Conservation (phyloP, 2,113 vertebrate species). For the Ictalurus punctatus region DNA sequence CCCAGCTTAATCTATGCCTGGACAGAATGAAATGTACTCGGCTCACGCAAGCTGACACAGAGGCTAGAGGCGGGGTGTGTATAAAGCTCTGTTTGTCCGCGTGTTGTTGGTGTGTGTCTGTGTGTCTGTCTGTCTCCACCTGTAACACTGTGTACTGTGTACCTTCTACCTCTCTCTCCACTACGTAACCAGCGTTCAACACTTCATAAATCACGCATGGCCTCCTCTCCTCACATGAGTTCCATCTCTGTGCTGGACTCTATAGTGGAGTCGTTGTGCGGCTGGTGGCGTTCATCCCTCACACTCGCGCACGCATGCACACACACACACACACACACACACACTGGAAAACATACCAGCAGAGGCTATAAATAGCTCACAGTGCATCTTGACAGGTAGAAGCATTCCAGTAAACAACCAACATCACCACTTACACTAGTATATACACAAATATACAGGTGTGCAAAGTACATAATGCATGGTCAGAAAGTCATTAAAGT, state of each 20-base stretch:
- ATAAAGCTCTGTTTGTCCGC: constrained; percentile 26
- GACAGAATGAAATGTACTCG: constrained; percentile 19
- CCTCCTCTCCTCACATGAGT: constrained; percentile 66
- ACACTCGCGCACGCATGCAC: not conserved
- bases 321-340: not conserved
- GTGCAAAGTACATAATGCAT: not conserved
- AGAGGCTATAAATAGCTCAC: constrained; percentile 11
- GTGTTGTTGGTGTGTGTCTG: constrained; percentile 38
- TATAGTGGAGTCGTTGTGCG: constrained; percentile 60
- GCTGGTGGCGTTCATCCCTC: not conserved
- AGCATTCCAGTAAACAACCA: constrained; percentile 10
- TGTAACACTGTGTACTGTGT: constrained; percentile 69
- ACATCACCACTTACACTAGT: not conserved
- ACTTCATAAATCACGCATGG: constrained; percentile 75
- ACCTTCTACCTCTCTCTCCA: constrained; percentile 61
- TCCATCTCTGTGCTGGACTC: constrained; percentile 56
- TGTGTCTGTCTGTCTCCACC: constrained; percentile 59
- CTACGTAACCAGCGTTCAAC: constrained; percentile 69
- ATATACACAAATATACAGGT: not conserved
- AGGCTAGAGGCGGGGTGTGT: constrained; percentile 46
- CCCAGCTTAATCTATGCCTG: not conserved
- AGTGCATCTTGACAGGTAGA: constrained; percentile 6
- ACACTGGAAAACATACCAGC: constrained; percentile 30
- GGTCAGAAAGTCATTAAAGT: not conserved
- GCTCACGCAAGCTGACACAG: constrained; percentile 21